Percentiles rank a stretch among this genome's conserved stretches.
These are phyloP conservation scores for Caenorhabditis brenneri DNA, from an alignment of 1,140 invertebrate genomes.

Conservation along the genomic window DNA sequence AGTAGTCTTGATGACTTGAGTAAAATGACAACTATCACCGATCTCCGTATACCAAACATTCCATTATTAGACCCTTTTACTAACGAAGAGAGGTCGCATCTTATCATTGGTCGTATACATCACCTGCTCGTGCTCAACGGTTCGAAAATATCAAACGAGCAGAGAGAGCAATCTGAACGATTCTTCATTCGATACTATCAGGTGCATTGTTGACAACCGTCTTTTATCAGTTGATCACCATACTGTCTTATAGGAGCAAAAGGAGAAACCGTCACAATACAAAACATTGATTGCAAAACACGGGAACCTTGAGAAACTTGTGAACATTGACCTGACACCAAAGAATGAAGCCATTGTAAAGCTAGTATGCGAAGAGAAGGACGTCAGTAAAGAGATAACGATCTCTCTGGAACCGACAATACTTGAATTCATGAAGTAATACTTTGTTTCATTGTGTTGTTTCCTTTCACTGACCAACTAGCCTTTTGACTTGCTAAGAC, in stretches of 20 bases:
- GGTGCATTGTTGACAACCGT: conserved; percentile 73
- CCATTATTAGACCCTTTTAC: conserved; percentile 78
- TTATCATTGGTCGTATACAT: conserved; percentile 84
- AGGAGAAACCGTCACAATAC: conserved; percentile 58
- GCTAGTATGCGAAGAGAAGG: conserved; percentile 54
- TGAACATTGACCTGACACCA: conserved; percentile 53
- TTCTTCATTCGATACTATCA: conserved; percentile 89
- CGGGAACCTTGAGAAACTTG: conserved; percentile 54
- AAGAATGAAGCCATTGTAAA: conserved; percentile 50
- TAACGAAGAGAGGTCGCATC: conserved; percentile 83
- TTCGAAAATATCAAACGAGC: conserved; percentile 81
- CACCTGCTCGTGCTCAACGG: conserved; percentile 85
- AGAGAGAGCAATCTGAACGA: conserved; percentile 87
- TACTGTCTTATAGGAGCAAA: conserved; percentile 44
- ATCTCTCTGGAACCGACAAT: conserved; percentile 50
- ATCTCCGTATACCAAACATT: conserved; percentile 54
- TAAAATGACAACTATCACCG: conserved; percentile 43
- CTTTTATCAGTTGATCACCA: conserved; percentile 18
- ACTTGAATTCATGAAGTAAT: conserved; percentile 54
- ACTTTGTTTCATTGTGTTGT: neutral
- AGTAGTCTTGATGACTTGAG: conserved; percentile 34
- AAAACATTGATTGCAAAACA: conserved; percentile 53
- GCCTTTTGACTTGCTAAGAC: too few relatives aligned
- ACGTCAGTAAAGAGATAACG: conserved; percentile 24
- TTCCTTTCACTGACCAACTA: neutral